Evolutionary conservation across 2,797 vertebrate genomes (phyloP).

Genomic region (Vultur gryphus): DNA sequence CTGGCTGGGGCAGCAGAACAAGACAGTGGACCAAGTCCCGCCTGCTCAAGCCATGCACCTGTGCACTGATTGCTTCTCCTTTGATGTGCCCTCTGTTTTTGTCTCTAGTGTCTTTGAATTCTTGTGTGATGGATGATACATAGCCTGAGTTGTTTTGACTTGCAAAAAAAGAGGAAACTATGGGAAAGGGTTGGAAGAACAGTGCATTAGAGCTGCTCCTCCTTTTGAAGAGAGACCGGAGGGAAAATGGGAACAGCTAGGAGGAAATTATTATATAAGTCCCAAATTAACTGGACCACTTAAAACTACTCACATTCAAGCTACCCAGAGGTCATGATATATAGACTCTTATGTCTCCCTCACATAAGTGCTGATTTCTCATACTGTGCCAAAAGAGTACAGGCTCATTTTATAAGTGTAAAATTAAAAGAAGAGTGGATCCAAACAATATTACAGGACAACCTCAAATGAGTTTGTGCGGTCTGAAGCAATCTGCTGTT

Average conservation of each 20-base stretch:
- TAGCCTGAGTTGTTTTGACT: background rate
- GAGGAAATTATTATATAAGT: background rate
- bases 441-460: background rate
- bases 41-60: background rate
- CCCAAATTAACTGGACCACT: background rate
- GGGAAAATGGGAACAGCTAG: background rate
- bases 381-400: background rate
- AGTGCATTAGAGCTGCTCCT: background rate
- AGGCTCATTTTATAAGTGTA: background rate
- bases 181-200: background rate
- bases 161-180: background rate
- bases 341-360: background rate
- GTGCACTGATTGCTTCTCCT: background rate
- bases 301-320: background rate
- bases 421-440: background rate
- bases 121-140: background rate
- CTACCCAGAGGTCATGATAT: background rate
- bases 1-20: background rate
- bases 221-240: background rate
- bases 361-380: background rate
- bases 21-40: background rate
- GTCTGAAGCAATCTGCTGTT: background rate
- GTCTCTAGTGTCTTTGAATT: background rate
- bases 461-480: background rate
- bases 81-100: background rate